These are phyloP conservation scores for Holothuria glaberrima DNA, from an alignment of 35 echinoderm and acorn worm genomes.

Conservation along the genomic window DNA sequence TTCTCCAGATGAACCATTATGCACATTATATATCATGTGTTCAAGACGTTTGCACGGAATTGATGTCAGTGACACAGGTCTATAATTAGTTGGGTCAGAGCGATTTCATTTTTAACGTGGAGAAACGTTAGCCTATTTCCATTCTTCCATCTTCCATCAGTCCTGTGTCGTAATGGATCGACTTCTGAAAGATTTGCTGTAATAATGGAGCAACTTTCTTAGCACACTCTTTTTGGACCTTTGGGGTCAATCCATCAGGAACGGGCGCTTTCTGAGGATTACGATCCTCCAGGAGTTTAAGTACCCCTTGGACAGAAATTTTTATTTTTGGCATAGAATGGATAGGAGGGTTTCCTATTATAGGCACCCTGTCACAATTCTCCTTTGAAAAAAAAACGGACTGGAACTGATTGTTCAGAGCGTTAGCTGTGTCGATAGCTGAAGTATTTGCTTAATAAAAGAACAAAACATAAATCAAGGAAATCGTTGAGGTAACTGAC, in stretches of 20 bases:
- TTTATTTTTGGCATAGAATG: constrained; percentile 10
- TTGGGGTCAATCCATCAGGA: no score
- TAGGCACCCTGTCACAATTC: constrained; percentile 3
- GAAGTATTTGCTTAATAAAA: no score
- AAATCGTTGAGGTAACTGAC: no score
- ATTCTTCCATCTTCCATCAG: constrained; percentile 32
- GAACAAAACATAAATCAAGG: no score
- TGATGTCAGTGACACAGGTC: constrained; percentile 46
- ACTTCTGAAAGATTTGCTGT: constrained; percentile 62
- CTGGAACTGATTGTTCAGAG: constrained; percentile 35
- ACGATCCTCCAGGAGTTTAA: constrained; percentile 55
- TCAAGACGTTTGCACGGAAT: constrained; percentile 48
- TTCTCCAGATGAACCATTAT: no score
- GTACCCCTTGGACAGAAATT: not conserved
- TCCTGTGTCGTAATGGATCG: no score
- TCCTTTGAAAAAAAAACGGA: constrained; percentile 47
- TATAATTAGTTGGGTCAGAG: constrained; percentile 27
- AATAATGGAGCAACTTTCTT: constrained; percentile 44
- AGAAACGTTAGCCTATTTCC: constrained; percentile 58
- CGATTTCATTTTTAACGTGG: constrained; percentile 47
- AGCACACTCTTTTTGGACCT: not conserved
- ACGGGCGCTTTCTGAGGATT: not conserved
- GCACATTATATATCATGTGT: no score
- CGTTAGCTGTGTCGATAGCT: constrained; percentile 40
- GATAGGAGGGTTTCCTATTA: not conserved